Conservation (phyloP, 2,888 invertebrate genomes). For the Drepana falcataria region DNA sequence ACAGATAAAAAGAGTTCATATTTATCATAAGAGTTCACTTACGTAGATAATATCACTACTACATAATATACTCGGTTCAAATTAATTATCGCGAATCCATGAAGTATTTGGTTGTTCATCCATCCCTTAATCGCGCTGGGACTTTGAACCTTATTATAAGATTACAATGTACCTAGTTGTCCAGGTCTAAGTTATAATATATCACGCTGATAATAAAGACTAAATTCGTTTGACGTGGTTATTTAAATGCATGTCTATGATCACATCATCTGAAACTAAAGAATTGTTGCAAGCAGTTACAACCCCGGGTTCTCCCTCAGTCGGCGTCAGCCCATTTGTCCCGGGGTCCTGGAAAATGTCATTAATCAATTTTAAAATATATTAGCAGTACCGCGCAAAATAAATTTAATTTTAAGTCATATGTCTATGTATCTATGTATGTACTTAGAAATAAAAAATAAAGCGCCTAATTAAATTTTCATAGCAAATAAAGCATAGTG, state of each 20-base stretch:
- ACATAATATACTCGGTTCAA: too few species aligned
- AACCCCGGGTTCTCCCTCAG: constrained; percentile 56
- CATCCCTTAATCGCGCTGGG: too few species aligned
- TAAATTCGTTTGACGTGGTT: constrained; percentile 45
- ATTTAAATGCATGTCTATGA: constrained; percentile 78
- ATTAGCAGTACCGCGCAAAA: neutral
- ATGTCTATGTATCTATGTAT: too few species aligned
- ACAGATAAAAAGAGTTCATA: neutral
- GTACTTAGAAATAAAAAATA: too few species aligned
- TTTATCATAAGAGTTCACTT: too few species aligned
- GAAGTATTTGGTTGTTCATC: too few species aligned
- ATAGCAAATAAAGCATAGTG: too few species aligned
- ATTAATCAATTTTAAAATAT: too few species aligned
- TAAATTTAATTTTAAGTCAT: neutral
- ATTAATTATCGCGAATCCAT: too few species aligned
- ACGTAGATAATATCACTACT: too few species aligned
- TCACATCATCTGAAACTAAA: constrained; percentile 74
- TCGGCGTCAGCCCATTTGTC: constrained; percentile 64
- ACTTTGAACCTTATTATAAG: too few species aligned
- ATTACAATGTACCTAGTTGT: neutral
- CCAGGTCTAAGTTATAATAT: constrained; percentile 1
- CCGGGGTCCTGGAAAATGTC: neutral
- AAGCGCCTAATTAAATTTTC: too few species aligned
- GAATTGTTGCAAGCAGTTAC: constrained; percentile 68
- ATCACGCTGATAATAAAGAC: constrained; percentile 11